These are phyloP conservation scores for Microchirus variegatus DNA, from an alignment of 2,797 vertebrate species.

Conservation along the genomic window DNA sequence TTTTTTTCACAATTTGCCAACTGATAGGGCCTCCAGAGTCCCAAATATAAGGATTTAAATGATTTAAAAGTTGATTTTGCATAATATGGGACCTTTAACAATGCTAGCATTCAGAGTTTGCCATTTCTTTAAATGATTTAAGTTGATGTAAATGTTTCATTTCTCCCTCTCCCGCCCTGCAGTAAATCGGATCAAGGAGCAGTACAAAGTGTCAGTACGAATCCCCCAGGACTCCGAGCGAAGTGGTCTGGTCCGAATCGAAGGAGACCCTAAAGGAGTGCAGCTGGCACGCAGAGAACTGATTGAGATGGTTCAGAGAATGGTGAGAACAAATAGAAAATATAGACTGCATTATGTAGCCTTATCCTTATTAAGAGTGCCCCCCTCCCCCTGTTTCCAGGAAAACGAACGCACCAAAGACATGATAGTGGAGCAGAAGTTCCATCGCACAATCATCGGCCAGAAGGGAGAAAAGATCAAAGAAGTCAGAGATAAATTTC, in stretches of 20 bases:
- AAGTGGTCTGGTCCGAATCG: conserved; percentile 85
- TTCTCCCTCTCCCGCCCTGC: neutral
- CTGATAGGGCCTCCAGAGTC: too few species aligned
- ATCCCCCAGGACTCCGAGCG: conserved; percentile 84
- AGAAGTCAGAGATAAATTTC: conserved; percentile 87
- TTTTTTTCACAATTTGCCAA: too few species aligned
- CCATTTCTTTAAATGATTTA: neutral
- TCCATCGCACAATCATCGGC: conserved; percentile 85
- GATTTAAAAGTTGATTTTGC: too few species aligned
- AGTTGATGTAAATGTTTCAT: too few species aligned
- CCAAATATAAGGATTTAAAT: too few species aligned
- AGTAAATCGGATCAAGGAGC: conserved; percentile 88
- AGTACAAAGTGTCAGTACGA: conserved; percentile 85
- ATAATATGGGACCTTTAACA: too few species aligned
- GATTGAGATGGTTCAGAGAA: conserved; percentile 84
- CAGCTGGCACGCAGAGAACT: conserved; percentile 84
- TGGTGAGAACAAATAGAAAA: conserved; percentile 78
- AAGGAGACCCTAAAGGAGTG: conserved; percentile 85
- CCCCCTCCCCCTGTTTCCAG: conserved; percentile 41
- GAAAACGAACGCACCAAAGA: conserved; percentile 86
- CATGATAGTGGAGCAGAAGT: conserved; percentile 85
- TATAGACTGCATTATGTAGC: too few species aligned
- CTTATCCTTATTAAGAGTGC: neutral
- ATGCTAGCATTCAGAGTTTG: too few species aligned
- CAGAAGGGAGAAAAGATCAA: conserved; percentile 87